phyloP scores from a whole-genome alignment of 2,113 vertebrate genomes.

The Cottus gobio region DNA sequence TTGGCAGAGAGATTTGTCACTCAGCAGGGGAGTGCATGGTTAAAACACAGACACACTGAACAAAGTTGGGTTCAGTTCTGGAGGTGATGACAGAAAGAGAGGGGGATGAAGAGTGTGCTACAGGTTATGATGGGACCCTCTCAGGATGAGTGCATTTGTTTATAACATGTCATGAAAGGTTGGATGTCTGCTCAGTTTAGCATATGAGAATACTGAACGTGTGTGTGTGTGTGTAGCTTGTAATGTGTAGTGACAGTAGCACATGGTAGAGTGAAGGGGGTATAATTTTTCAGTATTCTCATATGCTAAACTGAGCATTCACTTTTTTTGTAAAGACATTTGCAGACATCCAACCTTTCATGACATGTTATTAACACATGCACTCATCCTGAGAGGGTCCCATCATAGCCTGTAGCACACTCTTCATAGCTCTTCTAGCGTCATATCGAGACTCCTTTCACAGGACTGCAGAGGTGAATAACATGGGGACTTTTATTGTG shows the following conservation, averaged over 20 bases:
- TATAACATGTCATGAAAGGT: constrained; percentile 21
- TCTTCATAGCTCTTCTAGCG: background rate
- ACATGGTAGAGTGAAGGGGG: constrained; percentile 14
- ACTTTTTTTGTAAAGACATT: too few species aligned
- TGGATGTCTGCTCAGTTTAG: background rate
- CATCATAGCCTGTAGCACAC: too few species aligned
- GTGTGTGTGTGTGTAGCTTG: constrained; percentile 10
- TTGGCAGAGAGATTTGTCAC: constrained; percentile 74
- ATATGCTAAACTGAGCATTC: too few species aligned
- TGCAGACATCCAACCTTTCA: too few species aligned
- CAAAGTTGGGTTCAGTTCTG: constrained; percentile 38
- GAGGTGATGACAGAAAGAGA: constrained; percentile 32
- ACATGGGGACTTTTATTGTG: background rate
- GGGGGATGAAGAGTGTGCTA: constrained; percentile 10
- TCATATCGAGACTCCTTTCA: background rate
- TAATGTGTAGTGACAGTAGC: constrained; percentile 23
- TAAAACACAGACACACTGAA: constrained; percentile 51
- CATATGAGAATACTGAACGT: constrained; percentile 4
- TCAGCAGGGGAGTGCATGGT: constrained; percentile 60
- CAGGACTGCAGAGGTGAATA: background rate
- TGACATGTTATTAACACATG: too few species aligned
- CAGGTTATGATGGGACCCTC: constrained; percentile 21
- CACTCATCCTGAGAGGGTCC: too few species aligned
- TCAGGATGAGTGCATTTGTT: constrained; percentile 17
- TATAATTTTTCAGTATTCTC: too few species aligned